Base-by-base conservation (phyloP, 2,113 vertebrate species). In the Amphilophus citrinellus region DNA sequence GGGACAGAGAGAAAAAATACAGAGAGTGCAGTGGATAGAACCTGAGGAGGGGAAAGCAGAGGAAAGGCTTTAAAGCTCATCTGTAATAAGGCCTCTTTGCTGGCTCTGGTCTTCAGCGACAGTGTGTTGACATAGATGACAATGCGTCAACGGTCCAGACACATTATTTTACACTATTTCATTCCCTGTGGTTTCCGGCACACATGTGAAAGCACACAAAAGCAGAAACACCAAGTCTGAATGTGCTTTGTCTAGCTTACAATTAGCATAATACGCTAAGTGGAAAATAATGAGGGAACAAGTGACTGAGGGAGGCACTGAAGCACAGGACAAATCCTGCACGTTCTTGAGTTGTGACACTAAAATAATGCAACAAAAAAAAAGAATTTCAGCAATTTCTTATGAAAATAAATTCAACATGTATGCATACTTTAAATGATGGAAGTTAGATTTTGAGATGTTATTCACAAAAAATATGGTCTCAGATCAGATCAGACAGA, bases 1-100 rank as follows among this genome's bases (percentile, higher is more conserved):
- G 89, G 87, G 90, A 94, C 83, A 86, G 79, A 87, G 80, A 88
- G 60, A 86, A 80, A 85, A 83, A 91, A 84, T 39, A 80, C 47
- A 83, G 42, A 77, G 53, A 63, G 37, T 75, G 53, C 65, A 27
- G 65, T 22, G 17, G 27, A 77, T n/a, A 30, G 15, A 84, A 84
- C 78, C 50, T 24, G 27, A 79, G 79, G 63, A 79, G 59, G 73
- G 61, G 57, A 53, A 75, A 77, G 75, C 32, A 6, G 39, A 83
- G 84, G 22, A 47, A 78, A 75, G 50, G n/a, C 50, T 65, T 65
- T 66, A 53, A 62, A 68, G 73, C 11, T 71, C 14, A 20, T 73
- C 44, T 81, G 65, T 59, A 82, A 82, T 71, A 37, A 77, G 81
- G 82, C 50, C 80, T 81, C 66, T 80, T 79, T 76, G 44, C 76